A percentile compares a stretch with the other conserved stretches of the same genome.
phyloP scores from a whole-genome alignment of 2,113 vertebrate genomes.

The Picathartes gymnocephalus region DNA sequence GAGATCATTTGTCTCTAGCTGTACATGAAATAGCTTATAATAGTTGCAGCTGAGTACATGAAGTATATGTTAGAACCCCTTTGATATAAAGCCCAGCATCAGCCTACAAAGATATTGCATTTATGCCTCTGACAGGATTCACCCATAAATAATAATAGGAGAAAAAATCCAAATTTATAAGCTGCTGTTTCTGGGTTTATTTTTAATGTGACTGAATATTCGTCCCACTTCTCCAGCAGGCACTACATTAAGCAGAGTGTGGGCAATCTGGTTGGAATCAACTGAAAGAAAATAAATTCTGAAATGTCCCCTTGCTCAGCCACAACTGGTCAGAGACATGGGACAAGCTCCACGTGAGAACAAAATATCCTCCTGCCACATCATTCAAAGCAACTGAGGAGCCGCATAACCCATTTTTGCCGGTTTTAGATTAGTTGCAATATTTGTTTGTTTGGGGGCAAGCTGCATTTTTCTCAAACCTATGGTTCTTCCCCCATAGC shows the following conservation, averaged over 20 bases:
- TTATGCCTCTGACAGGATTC: conserved; percentile 72
- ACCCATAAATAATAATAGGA: conserved; percentile 73
- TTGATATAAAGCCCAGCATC: conserved; percentile 73
- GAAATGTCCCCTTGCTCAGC: neutral
- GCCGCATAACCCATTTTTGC: neutral
- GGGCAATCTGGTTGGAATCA: conserved; percentile 66
- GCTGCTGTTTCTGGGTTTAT: conserved; percentile 72
- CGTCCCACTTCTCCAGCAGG: conserved; percentile 49
- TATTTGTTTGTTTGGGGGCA: neutral
- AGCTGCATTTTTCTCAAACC: neutral
- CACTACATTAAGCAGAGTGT: conserved; percentile 56
- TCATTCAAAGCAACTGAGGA: neutral
- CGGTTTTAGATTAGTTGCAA: neutral
- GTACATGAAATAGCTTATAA: conserved; percentile 75
- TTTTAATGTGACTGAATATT: conserved; percentile 66
- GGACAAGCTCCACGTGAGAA: neutral
- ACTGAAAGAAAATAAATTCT: conserved; percentile 52
- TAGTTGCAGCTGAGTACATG: conserved; percentile 72
- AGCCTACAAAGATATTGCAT: conserved; percentile 66
- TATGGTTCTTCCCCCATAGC: neutral
- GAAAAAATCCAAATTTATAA: conserved; percentile 76
- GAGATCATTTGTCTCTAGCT: conserved; percentile 73
- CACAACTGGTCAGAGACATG: neutral
- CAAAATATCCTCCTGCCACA: neutral
- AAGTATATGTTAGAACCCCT: conserved; percentile 67